Percentiles rank a stretch among this genome's conserved stretches.
phyloP scores from a whole-genome alignment of 1,140 invertebrate species.

The Micrasema longulum region DNA sequence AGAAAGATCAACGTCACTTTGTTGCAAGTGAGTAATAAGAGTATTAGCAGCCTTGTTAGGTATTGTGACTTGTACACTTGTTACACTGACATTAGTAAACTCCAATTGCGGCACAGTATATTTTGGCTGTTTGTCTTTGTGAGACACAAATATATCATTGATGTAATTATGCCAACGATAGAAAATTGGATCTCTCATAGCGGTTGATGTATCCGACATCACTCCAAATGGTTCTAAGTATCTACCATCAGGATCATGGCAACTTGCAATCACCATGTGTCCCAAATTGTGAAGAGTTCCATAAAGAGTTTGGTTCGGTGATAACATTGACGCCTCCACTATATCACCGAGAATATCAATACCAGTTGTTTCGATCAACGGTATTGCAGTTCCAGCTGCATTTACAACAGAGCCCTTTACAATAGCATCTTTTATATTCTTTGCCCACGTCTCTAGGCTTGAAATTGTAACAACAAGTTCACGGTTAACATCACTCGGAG shows the following conservation, averaged over 20 bases:
- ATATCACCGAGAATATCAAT: conserved; percentile 87
- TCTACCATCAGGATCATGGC: conserved; percentile 76
- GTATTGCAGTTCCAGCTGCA: conserved; percentile 66
- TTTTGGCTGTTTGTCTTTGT: conserved; percentile 76
- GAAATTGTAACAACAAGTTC: conserved; percentile 74
- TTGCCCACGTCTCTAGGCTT: conserved; percentile 78
- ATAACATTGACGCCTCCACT: conserved; percentile 80
- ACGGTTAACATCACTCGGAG: conserved; percentile 74
- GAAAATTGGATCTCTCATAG: conserved; percentile 88
- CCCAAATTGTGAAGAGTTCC: conserved; percentile 83
- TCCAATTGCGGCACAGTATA: conserved; percentile 69
- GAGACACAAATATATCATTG: conserved; percentile 82
- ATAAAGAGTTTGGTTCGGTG: conserved; percentile 76
- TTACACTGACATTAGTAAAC: conserved; percentile 73
- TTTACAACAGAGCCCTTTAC: conserved; percentile 74
- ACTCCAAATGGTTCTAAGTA: conserved; percentile 67
- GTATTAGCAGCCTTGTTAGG: conserved; percentile 66
- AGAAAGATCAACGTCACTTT: conserved; percentile 79
- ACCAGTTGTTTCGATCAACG: conserved; percentile 74
- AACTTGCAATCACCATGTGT: conserved; percentile 72
- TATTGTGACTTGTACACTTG: conserved; percentile 66
- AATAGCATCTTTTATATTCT: conserved; percentile 80
- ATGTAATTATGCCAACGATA: conserved; percentile 87
- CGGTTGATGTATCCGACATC: conserved; percentile 77
- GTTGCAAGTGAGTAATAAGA: conserved; percentile 79